Conservation (phyloP, 2,797 vertebrate genomes). For the Phataginus tetradactyla region DNA sequence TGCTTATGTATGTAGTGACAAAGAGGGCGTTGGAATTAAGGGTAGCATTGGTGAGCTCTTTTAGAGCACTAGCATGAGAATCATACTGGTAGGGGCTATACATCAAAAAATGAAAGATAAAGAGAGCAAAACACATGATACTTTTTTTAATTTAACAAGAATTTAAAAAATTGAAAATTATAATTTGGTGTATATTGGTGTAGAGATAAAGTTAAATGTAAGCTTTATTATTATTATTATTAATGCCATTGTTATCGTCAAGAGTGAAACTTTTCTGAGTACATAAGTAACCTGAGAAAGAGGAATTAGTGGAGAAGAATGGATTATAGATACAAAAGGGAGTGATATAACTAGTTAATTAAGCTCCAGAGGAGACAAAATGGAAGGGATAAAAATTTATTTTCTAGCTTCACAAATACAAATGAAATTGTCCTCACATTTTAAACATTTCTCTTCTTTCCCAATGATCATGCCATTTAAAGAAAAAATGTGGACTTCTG, state of each 20-base stretch:
- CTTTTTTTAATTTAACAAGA: background rate
- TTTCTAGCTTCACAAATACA: background rate
- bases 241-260: background rate
- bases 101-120: background rate
- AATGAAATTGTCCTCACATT: background rate
- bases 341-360: background rate
- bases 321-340: background rate
- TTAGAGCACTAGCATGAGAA: background rate
- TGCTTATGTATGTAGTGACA: background rate
- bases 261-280: background rate
- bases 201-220: background rate
- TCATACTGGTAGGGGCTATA: background rate
- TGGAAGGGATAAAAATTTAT: background rate
- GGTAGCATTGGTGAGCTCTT: fast-evolving
- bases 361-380: background rate
- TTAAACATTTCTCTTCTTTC: background rate
- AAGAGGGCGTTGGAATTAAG: background rate
- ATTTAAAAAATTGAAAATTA: background rate
- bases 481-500: background rate
- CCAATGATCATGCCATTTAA: background rate
- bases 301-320: background rate
- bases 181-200: background rate
- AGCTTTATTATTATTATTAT: background rate
- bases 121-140: background rate
- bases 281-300: background rate